These are phyloP conservation scores for Pionites leucogaster DNA, from an alignment of 2,113 vertebrate genomes.

Conservation along the genomic window DNA sequence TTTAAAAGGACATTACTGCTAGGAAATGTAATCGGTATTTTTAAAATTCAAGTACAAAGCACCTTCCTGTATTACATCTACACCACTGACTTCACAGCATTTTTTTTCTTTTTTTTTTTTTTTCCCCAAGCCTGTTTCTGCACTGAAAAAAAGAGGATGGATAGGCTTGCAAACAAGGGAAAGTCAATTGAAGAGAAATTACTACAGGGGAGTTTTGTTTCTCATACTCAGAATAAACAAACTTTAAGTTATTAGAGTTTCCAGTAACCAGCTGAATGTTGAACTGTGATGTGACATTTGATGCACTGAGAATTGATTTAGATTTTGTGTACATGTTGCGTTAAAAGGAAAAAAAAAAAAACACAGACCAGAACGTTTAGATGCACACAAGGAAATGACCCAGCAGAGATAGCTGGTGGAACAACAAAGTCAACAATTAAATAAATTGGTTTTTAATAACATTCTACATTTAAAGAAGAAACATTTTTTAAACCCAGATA, in stretches of 20 bases:
- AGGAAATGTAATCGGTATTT: not conserved
- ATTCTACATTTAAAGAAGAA: not conserved
- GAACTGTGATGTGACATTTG: not conserved
- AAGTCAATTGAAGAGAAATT: not conserved
- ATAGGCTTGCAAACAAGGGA: not conserved
- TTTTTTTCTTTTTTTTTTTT: not conserved
- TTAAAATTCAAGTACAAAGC: not conserved
- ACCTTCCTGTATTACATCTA: not conserved
- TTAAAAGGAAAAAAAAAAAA: not conserved
- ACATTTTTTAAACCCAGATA: not conserved
- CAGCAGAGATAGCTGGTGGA: slow-evolving; percentile 53
- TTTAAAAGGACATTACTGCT: not conserved
- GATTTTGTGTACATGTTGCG: not conserved
- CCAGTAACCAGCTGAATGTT: not conserved
- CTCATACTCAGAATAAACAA: not conserved
- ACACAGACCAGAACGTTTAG: not conserved
- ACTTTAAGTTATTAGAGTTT: not conserved
- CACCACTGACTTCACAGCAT: not conserved
- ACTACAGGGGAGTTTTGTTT: not conserved
- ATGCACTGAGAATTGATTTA: not conserved
- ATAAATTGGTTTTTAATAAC: too few species aligned
- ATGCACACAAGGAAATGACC: not conserved
- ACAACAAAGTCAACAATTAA: not conserved
- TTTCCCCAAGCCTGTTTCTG: not conserved
- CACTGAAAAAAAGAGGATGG: not conserved